Conservation (phyloP, 2,888 invertebrate species). For the Leucophora obtusa region DNA sequence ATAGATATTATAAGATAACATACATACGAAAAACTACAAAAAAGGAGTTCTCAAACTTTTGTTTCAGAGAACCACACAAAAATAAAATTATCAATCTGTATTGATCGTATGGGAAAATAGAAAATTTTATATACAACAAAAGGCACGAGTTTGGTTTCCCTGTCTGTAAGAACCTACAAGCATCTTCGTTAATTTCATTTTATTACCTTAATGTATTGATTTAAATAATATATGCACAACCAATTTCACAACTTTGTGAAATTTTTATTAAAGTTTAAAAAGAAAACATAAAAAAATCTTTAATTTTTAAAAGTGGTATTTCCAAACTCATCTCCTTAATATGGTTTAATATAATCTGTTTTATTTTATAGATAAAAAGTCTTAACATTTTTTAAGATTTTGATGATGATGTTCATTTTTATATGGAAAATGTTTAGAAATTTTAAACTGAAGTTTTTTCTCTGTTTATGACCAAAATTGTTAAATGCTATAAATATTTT, state of each 20-base stretch:
- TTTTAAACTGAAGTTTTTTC: constrained; percentile 22
- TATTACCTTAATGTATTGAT: background rate
- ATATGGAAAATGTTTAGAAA: background rate
- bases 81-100: no score
- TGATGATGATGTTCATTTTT: background rate
- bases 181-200: no score
- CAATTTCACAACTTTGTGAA: constrained; percentile 25
- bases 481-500: background rate
- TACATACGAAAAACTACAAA: background rate
- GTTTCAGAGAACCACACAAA: no score
- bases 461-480: constrained; percentile 14
- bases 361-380: background rate
- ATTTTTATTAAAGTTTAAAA: background rate
- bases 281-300: background rate
- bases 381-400: background rate
- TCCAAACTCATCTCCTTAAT: constrained; percentile 2
- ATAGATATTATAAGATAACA: constrained; percentile 43
- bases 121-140: no score
- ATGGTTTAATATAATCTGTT: background rate
- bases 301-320: background rate
- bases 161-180: no score
- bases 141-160: no score
- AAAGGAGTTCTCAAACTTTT: no score
- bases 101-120: no score
- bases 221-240: background rate